Evolutionary conservation across 1,140 invertebrate species (phyloP).

Genomic region (Asbolus verrucosus): DNA sequence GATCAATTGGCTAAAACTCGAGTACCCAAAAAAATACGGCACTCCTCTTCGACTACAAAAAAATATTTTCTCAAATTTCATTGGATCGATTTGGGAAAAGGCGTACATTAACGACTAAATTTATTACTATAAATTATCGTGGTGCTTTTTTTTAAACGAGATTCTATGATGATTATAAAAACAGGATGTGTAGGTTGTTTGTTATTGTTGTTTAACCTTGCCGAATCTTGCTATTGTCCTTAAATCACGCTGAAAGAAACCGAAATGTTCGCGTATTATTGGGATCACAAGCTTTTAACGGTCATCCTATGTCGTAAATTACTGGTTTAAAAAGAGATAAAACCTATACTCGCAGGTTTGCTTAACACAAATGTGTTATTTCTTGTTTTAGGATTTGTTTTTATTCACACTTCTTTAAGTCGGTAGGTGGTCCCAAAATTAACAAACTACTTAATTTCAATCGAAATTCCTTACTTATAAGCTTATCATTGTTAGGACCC

Average conservation of each 20-base stretch:
- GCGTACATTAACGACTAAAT: neutral
- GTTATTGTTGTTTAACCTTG: slow-evolving; percentile 39
- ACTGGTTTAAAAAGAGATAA: slow-evolving; percentile 22
- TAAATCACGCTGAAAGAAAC: slow-evolving; percentile 23
- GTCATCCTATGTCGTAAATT: slow-evolving; percentile 4
- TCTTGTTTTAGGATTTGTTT: no score
- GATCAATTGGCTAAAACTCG: slow-evolving; percentile 40
- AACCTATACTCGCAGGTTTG: neutral
- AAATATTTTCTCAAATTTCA: neutral
- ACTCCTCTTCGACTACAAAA: slow-evolving; percentile 34
- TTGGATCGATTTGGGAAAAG: slow-evolving; percentile 36
- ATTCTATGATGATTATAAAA: neutral
- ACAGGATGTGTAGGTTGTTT: slow-evolving; percentile 35
- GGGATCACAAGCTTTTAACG: slow-evolving; percentile 9
- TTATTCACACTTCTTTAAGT: no score
- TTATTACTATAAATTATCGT: slow-evolving; percentile 23
- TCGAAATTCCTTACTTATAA: no score
- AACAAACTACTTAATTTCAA: no score
- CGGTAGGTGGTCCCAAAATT: no score
- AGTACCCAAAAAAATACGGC: slow-evolving; percentile 33
- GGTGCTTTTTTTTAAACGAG: slow-evolving; percentile 12
- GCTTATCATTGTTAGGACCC: no score
- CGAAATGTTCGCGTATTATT: slow-evolving; percentile 9
- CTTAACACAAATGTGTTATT: no score
- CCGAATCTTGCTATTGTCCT: slow-evolving; percentile 26